Percentiles rank a stretch among this genome's conserved stretches.
Conservation (phyloP, 1,140 invertebrate genomes). For the Euglossa dilemma region DNA sequence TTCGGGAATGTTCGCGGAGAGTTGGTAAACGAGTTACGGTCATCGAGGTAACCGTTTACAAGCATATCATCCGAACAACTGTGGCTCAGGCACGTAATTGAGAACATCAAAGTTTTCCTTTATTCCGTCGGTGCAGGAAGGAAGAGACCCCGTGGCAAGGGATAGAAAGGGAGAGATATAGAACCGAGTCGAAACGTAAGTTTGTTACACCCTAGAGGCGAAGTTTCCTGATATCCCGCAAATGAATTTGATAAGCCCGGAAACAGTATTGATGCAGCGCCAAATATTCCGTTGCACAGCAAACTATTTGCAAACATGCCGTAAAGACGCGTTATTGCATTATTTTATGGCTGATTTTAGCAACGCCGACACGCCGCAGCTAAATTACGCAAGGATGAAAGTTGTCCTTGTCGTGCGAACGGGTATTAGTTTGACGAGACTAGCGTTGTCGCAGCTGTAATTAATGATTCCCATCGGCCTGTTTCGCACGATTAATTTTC, state of each 20-base stretch:
- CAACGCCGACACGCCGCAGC: not conserved
- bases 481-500: not conserved
- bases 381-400: not conserved
- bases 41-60: slow-evolving; percentile 45
- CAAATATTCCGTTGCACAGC: slow-evolving; percentile 27
- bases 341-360: slow-evolving; percentile 27
- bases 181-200: slow-evolving; percentile 52
- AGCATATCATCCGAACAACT: slow-evolving; percentile 54
- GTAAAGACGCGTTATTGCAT: slow-evolving; percentile 33
- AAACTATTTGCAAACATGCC: slow-evolving; percentile 32
- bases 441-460: not conserved
- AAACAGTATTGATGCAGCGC: slow-evolving; percentile 37
- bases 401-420: not conserved
- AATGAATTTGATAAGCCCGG: slow-evolving; percentile 50
- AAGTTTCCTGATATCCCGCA: slow-evolving; percentile 56
- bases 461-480: not conserved
- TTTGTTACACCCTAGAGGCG: slow-evolving; percentile 58
- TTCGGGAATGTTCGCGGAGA: not conserved
- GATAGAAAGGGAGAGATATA: slow-evolving; percentile 7
- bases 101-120: slow-evolving; percentile 64
- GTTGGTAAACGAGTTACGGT: slow-evolving; percentile 46
- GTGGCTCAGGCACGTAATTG: slow-evolving; percentile 55
- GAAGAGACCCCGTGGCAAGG: not conserved
- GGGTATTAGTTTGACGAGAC: not conserved
- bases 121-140: slow-evolving; percentile 37